Evolutionary conservation across 2,888 invertebrate genomes (phyloP).

Genomic region (Mesorhabditis spiculigera): DNA sequence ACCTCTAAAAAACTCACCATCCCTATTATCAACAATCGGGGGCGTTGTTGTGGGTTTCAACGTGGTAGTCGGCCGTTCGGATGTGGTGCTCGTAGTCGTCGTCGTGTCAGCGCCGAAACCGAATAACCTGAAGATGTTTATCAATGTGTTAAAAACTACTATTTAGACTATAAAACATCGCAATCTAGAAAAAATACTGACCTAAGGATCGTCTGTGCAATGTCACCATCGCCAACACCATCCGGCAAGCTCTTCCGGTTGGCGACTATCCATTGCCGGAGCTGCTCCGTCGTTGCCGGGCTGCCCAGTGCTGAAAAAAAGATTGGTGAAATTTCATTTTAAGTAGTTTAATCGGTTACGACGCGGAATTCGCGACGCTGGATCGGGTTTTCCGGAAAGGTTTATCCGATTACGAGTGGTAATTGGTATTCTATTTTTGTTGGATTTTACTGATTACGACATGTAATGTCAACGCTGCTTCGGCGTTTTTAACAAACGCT

Average conservation of each 20-base stretch:
- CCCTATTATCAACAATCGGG: neutral
- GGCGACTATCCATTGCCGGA: slow-evolving; percentile 50
- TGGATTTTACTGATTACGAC: no score
- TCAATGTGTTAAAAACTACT: neutral
- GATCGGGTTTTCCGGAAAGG: no score
- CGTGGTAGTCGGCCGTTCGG: slow-evolving; percentile 1
- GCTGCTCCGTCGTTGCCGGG: slow-evolving; percentile 48
- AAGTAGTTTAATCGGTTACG: neutral
- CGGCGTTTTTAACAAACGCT: no score
- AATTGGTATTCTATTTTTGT: no score
- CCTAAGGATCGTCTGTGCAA: slow-evolving; percentile 45
- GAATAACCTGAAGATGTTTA: slow-evolving; percentile 1
- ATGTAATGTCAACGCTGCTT: no score
- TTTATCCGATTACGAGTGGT: no score
- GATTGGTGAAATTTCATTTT: neutral
- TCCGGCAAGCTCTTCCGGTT: slow-evolving; percentile 40
- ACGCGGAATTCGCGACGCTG: no score
- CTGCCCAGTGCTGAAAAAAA: slow-evolving; percentile 10
- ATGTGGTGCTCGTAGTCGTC: slow-evolving; percentile 13
- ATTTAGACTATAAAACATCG: neutral
- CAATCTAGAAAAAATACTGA: neutral
- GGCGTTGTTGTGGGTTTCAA: neutral
- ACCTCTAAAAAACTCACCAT: neutral
- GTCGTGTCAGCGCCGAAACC: slow-evolving; percentile 10
- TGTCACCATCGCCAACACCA: slow-evolving; percentile 30